phyloP scores from a whole-genome alignment of 2,113 vertebrate species.

The Sus scrofa region T2T-Sscrofa CM000829.6:54893001-54893500 shows the following conservation, averaged over 20 bases:
- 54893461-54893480: background rate
- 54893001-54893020: rapidly evolving
- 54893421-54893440: background rate
- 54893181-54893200: background rate
- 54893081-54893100: background rate
- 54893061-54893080: background rate
- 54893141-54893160: background rate
- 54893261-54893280: background rate
- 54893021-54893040: background rate
- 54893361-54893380: background rate
- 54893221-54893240: too few species aligned
- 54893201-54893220: background rate
- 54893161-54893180: background rate
- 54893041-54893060: background rate
- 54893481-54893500: background rate
- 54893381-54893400: background rate
- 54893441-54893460: background rate
- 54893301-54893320: background rate
- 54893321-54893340: background rate
- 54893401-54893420: background rate
- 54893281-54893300: background rate
- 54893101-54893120: background rate
- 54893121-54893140: background rate
- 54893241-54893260: background rate
- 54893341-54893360: background rate